phyloP scores from a whole-genome alignment of 1,140 invertebrate species.

The Polypedilum vanderplanki region DNA sequence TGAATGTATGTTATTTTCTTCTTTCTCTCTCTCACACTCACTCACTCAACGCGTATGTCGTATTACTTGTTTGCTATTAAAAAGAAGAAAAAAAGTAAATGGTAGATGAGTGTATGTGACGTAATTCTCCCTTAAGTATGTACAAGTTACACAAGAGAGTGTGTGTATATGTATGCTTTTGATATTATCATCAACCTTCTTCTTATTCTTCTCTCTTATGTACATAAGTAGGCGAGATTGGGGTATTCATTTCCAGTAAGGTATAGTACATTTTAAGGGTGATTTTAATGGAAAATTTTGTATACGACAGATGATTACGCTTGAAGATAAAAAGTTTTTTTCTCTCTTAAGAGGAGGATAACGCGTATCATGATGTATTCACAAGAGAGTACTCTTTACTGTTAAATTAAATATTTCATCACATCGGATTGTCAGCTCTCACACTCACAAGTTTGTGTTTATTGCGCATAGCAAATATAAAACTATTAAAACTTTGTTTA shows the following conservation, averaged over 20 bases:
- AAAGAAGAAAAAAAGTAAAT: background rate
- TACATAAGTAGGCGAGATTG: background rate
- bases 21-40: too few species aligned
- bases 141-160: background rate
- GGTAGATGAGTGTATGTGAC: background rate
- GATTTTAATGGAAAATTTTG: background rate
- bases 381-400: background rate
- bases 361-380: slow-evolving; percentile 1
- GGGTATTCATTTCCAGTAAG: background rate
- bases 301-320: background rate
- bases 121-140: background rate
- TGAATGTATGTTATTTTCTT: background rate
- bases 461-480: too few species aligned
- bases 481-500: too few species aligned
- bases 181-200: background rate
- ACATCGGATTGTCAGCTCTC: background rate
- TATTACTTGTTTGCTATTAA: background rate
- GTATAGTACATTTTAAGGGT: background rate
- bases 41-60: background rate
- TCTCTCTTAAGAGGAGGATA: background rate
- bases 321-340: background rate
- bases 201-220: background rate
- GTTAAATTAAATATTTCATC: slow-evolving; percentile 9
- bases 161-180: background rate
- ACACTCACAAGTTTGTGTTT: too few species aligned